Base-by-base conservation (phyloP, 2,797 vertebrate genomes). In the Phaenicophaeus curvirostris region DNA sequence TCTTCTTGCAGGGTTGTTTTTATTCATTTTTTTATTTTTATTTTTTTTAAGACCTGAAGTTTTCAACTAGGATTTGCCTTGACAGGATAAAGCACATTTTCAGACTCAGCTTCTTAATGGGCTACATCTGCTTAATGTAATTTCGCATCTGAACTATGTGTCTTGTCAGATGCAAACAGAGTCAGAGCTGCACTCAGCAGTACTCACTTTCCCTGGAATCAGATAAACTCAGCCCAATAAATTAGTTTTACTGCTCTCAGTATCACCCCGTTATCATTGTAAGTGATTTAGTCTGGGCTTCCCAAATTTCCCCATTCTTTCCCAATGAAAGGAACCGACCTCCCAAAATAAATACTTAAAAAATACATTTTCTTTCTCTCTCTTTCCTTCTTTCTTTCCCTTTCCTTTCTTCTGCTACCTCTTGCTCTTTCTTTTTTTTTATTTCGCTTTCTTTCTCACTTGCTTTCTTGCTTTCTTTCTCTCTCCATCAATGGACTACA, bases 61-160 rank as follows among this genome's bases (percentile, higher is more conserved):
- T 94, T 95, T 92, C 94, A 94, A 84, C 85, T 79, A 82, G 90
- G 90, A 95, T 96, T 96, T 97, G 57, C 53, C 72, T 68, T 97
- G 96, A 95, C 96, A 95, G 85, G 42, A 66, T 78, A 66, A 95
- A 95, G 86, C 88, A 82, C 89, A 48, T 94, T 86, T 89, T 96
- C 94, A 91, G 87, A 58, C 78, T 93, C 62, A 2, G 44, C 84
- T 95, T 90, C 93, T 97, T 95, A 96, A 97, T 96, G 94, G 92
- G 50, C 51, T 84, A 85, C 86, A 71, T 96, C 97, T 97, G 96
- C 73, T 97, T 97, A 94, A 88, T 95, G 96, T 97, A 95, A 93
- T 93, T 87, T 68, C 72, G 61, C 69, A 39, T 95, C 82, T 75
- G 90, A 93, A 31, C 76, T 58, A 68, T 88, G 83, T 67, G 66